Base-by-base conservation (phyloP, 2,888 invertebrate species). In the Onchidella celtica region DNA sequence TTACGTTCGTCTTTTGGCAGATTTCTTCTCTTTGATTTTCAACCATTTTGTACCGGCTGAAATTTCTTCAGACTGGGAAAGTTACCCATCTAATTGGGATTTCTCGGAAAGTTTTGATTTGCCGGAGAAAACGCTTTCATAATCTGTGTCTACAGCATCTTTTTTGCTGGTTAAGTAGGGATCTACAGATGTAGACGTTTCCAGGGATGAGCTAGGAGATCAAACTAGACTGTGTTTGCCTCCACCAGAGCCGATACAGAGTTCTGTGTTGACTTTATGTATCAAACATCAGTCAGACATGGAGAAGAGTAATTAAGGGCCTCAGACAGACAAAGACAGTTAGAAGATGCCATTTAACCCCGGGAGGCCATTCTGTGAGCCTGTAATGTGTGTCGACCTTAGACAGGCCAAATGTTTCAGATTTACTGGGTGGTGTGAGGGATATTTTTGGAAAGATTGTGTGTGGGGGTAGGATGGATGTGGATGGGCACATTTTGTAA, bases 21-120 rank as follows among this genome's bases (percentile, higher is more conserved):
- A 63, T 79, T 65, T 57, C 66, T 74, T 73, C 65, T 34, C 79
- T 72, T 73, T 79, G 79, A 79, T 79, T 79, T 66, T 29, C 47
- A 32, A 59, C 70, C 72, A 70, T 78, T 78, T 78, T 78, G 78
- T 78, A 78, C 78, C 36, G 38, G 68, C 3, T 59, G 38, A 27
- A 69, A 38, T 68, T 78, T 57, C 69, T 38, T 63, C 27, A 29
- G 38, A 17, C 34, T 14, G 40, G 34, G 69, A 68, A 57, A n/a
- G 68, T 27, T n/a, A 68, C 68, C 57, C 32, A 34, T 68, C 57
- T 57, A 78, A 59, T 78, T 68, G 57, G 57, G 59, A 69, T 59
- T 61, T 36, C 78, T 11, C 14, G 61, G 61, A 38, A 27, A 29
- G 29, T 17, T 38, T 38, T 69, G 47, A 78, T 78, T 78, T 68